Conservation (phyloP, 2,797 vertebrate genomes). For the Callimico goeldii region DNA sequence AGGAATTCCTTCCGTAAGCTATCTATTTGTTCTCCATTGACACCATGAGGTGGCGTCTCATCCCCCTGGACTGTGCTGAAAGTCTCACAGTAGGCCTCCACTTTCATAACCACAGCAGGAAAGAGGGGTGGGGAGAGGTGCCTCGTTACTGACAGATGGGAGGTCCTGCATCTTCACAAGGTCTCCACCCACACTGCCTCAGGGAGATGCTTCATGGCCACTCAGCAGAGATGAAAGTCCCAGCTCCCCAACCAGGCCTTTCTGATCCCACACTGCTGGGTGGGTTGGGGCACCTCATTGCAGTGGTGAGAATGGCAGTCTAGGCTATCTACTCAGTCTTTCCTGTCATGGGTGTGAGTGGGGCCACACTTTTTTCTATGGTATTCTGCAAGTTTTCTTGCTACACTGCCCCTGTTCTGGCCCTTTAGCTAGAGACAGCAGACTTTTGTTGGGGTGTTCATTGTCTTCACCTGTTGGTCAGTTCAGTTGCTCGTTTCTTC, state of each 20-base stretch:
- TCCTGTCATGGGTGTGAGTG: too few species aligned
- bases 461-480: not conserved
- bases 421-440: not conserved
- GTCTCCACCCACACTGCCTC: rapidly evolving
- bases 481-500: not conserved
- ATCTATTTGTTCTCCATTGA: not conserved
- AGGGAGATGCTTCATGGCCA: not conserved
- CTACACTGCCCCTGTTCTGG: not conserved
- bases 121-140: not conserved
- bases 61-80: not conserved
- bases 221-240: not conserved
- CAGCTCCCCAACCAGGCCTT: not conserved
- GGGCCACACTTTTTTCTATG: too few species aligned
- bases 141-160: not conserved
- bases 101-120: not conserved
- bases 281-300: not conserved
- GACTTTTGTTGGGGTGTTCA: not conserved
- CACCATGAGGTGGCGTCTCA: not conserved
- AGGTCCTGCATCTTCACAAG: not conserved
- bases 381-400: not conserved
- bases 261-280: not conserved
- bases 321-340: not conserved
- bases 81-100: not conserved
- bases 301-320: not conserved
- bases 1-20: not conserved